Evolutionary conservation across 2,888 invertebrate genomes (phyloP).

Genomic region (Herminia tarsipennalis): DNA sequence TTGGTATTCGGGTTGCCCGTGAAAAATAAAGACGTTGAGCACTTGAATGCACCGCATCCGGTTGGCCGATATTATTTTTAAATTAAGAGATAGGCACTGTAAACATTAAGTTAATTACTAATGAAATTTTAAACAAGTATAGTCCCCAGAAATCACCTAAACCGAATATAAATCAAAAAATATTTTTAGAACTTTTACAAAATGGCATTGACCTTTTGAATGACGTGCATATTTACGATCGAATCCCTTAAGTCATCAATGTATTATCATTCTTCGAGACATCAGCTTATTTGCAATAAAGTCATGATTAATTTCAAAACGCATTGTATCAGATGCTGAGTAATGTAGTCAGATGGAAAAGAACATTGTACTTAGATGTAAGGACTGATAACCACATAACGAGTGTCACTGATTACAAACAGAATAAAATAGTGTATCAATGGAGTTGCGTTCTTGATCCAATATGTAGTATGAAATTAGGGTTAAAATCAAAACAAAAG

Average conservation of each 20-base stretch:
- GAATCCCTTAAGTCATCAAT: slow-evolving; percentile 38
- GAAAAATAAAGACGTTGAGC: slow-evolving; percentile 52
- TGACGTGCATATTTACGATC: slow-evolving; percentile 44
- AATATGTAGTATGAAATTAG: neutral
- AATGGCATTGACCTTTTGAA: slow-evolving; percentile 29
- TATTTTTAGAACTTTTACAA: slow-evolving; percentile 16
- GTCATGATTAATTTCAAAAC: slow-evolving; percentile 46
- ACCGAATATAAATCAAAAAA: slow-evolving; percentile 9
- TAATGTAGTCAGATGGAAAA: slow-evolving; percentile 16
- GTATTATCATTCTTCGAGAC: slow-evolving; percentile 30
- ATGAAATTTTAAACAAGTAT: neutral
- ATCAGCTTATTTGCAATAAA: slow-evolving; percentile 45
- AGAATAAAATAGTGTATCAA: neutral
- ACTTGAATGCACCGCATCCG: slow-evolving; percentile 66
- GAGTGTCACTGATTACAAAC: slow-evolving; percentile 1
- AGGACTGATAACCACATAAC: slow-evolving; percentile 2
- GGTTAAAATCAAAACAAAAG: neutral
- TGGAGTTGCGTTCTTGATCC: no score
- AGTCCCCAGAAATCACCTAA: neutral
- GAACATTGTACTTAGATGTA: no score
- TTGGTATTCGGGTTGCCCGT: slow-evolving; percentile 63
- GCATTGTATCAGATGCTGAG: slow-evolving; percentile 27
- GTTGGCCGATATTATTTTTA: slow-evolving; percentile 48
- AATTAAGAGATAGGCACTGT: no score
- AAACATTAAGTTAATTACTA: no score